Evolutionary conservation across 2,797 vertebrate species (phyloP), one percentile per base, ranked within the genome.

Genomic region (Poeciliopsis infans): DNA sequence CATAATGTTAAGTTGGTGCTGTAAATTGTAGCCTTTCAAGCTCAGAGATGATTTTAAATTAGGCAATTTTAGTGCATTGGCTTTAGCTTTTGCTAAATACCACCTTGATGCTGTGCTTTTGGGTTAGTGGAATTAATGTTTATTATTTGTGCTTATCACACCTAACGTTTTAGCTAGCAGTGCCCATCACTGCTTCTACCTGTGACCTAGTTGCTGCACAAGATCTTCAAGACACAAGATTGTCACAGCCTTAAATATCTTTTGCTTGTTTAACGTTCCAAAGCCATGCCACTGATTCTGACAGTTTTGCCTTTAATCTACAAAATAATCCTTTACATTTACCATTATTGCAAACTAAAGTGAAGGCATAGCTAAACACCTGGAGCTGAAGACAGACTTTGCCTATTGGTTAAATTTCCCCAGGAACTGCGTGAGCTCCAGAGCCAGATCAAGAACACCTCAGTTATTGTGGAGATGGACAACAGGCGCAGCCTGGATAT

Each of bases 401-500:
- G 7, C 46, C 6, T 64, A 41, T 41, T 2, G 28, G 59, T 75
- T 71, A 28, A 20, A n/a, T 36, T 76, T 85, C 36, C 85, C 55
- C 77, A 98, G 97, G 97, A 98, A 94, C 95, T 98, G 61, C 96
- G 89, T 70, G 97, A 97, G 89, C 92, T 99, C 85, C 97, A 96
- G 93, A 88, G 94, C 0, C 97, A 98, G 95, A 96, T 98, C 93
- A 97, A 97, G 0, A 97, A 98, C 92, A 99, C 97, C 0, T 97
- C 97, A 0, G 98, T 99, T 82, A 91, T 98, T 8, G 95, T 99
- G 74, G 97, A 74, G 41, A 74, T 99, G 96, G 98, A 98, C 95
- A 98, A 98, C 94, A 97, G 91, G 91, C 97, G 97, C 55, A 96
- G 94, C 84, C 93, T 98, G 91, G 97, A 99, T 90, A 96, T 98